A percentile compares a stretch with the other conserved stretches of the same genome.
phyloP scores from a whole-genome alignment of 2,797 vertebrate species.

The Acipenser oxyrinchus region DNA sequence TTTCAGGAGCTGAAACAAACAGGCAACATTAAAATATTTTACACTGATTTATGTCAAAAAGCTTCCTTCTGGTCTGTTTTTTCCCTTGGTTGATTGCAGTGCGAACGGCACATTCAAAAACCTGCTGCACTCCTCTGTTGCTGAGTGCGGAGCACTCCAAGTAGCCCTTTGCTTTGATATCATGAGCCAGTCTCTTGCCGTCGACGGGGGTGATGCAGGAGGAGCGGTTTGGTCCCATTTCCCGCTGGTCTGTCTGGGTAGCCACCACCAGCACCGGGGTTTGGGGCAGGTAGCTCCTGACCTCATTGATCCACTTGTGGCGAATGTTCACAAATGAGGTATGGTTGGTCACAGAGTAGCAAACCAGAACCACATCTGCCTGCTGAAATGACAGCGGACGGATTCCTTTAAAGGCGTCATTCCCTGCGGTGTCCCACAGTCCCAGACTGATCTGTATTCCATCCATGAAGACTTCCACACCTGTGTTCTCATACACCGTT shows the following conservation, averaged over 20 bases:
- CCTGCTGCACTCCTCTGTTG: conserved; percentile 88
- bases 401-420: conserved; percentile 80
- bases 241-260: conserved; percentile 88
- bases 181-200: conserved; percentile 76
- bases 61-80: conserved; percentile 61
- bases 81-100: conserved; percentile 74
- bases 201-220: conserved; percentile 65
- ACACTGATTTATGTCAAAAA: conserved; percentile 80
- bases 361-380: conserved; percentile 85
- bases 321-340: conserved; percentile 72
- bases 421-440: conserved; percentile 91
- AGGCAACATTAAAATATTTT: conserved; percentile 59
- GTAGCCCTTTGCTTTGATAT: conserved; percentile 82
- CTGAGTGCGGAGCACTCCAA: conserved; percentile 87
- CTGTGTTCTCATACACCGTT: conserved; percentile 91
- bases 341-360: conserved; percentile 90
- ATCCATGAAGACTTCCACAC: conserved; percentile 92
- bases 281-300: conserved; percentile 73
- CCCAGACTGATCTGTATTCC: conserved; percentile 86
- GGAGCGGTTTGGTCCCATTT: conserved; percentile 60
- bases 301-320: conserved; percentile 81
- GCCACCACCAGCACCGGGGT: conserved; percentile 85
- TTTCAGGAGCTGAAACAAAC: conserved; percentile 3
- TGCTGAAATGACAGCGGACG: conserved; percentile 91
- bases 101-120: conserved; percentile 86